Evolutionary conservation across 1,140 invertebrate genomes (phyloP).

Genomic region (Trinorchestia longiramus): DNA sequence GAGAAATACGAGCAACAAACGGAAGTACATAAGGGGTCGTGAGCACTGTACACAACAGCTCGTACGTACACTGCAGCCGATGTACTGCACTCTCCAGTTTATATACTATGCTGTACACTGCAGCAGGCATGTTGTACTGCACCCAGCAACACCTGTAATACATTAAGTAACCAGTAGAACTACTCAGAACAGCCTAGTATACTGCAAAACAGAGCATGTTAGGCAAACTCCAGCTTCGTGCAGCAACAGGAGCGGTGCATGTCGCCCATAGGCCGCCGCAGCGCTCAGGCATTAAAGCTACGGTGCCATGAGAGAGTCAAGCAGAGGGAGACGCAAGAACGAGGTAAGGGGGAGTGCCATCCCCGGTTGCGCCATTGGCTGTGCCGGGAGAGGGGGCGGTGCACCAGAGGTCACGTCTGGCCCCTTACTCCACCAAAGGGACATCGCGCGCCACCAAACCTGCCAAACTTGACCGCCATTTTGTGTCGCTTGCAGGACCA

Average conservation of each 20-base stretch:
- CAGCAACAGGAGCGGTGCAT: neutral
- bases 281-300: neutral
- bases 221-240: neutral
- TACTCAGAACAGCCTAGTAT: neutral
- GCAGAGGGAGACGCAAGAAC: neutral
- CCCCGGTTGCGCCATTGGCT: neutral
- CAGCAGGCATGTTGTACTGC: no score
- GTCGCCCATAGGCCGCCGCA: neutral
- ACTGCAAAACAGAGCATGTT: neutral
- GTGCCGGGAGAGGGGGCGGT: slow-evolving; percentile 26
- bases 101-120: no score
- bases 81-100: neutral
- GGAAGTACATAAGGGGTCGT: no score
- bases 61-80: neutral
- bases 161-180: no score
- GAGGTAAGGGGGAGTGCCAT: neutral
- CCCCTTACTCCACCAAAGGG: neutral
- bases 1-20: no score
- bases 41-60: neutral
- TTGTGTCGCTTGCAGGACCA: slow-evolving; percentile 3
- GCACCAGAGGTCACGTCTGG: slow-evolving; percentile 19
- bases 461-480: slow-evolving; percentile 43
- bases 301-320: neutral
- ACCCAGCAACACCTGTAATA: no score
- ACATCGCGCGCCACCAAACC: neutral